Evolutionary conservation across 2,797 vertebrate species (phyloP).

Genomic region (Myripristis jacobus): DNA sequence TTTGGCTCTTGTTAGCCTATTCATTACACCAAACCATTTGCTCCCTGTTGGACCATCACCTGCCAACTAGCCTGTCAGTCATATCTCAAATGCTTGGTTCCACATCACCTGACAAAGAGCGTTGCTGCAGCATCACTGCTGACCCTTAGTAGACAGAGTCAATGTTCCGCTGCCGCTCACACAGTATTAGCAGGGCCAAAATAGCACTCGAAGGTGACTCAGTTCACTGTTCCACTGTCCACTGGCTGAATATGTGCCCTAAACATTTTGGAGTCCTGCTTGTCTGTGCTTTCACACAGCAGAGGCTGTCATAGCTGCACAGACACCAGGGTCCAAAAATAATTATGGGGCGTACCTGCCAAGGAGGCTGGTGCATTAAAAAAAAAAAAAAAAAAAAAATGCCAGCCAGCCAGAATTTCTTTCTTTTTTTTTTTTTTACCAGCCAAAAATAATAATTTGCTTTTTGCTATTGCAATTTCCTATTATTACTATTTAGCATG

Average conservation of each 20-base stretch:
- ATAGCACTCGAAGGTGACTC: constrained; percentile 4
- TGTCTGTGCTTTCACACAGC: constrained; percentile 5
- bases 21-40: constrained; percentile 32
- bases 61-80: constrained; percentile 45
- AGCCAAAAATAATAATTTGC: too few species aligned
- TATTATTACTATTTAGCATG: too few species aligned
- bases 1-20: constrained; percentile 24
- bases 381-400: too few species aligned
- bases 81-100: constrained; percentile 48
- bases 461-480: too few species aligned
- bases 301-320: background rate
- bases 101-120: constrained; percentile 56
- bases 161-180: background rate
- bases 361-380: too few species aligned
- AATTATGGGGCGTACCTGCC: too few species aligned
- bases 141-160: constrained; percentile 29
- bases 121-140: constrained; percentile 28
- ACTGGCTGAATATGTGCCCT: constrained; percentile 16
- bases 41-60: constrained; percentile 36
- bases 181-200: background rate
- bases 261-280: background rate
- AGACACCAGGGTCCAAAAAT: too few species aligned
- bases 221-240: constrained; percentile 9
- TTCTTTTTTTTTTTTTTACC: too few species aligned
- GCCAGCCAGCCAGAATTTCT: too few species aligned